These are phyloP conservation scores for Lypha dubia DNA, from an alignment of 2,888 invertebrate genomes.

Conservation along the genomic window DNA sequence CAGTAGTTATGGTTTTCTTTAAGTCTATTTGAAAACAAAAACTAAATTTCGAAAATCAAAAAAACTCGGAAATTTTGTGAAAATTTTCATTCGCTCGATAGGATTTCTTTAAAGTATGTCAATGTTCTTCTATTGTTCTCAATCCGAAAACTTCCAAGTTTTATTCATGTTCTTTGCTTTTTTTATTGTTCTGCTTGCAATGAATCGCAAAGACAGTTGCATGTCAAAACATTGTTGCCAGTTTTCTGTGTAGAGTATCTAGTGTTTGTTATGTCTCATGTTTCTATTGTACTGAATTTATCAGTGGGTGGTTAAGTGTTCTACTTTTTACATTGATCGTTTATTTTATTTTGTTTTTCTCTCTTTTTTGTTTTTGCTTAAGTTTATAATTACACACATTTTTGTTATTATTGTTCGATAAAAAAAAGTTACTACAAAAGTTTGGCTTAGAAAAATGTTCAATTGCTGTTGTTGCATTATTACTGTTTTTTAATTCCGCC, in stretches of 20 bases:
- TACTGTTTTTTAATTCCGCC: slow-evolving; percentile 24
- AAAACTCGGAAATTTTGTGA: too few relatives aligned
- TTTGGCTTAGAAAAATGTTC: slow-evolving; percentile 14
- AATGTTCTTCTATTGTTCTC: too few relatives aligned
- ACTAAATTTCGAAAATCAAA: too few relatives aligned
- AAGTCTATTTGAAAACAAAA: too few relatives aligned
- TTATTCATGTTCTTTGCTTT: neutral
- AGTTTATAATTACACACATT: slow-evolving; percentile 14
- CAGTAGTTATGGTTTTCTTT: too few relatives aligned
- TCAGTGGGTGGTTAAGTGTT: slow-evolving; percentile 68
- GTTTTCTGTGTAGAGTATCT: slow-evolving; percentile 36
- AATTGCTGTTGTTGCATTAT: slow-evolving; percentile 1
- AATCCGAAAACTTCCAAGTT: neutral
- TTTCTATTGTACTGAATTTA: slow-evolving; percentile 17
- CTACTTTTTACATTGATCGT: slow-evolving; percentile 51
- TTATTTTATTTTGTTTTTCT: neutral
- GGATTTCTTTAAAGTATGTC: too few relatives aligned
- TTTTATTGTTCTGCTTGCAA: slow-evolving; percentile 5
- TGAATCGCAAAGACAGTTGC: slow-evolving; percentile 41
- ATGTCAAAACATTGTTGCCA: slow-evolving; percentile 48
- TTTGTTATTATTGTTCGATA: slow-evolving; percentile 25
- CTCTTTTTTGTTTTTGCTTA: neutral
- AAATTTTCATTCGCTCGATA: too few relatives aligned
- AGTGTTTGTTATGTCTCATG: slow-evolving; percentile 32
- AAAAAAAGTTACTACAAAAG: slow-evolving; percentile 31